Conservation (phyloP, 2,888 invertebrate genomes). For the Odontomyia ornata region DNA sequence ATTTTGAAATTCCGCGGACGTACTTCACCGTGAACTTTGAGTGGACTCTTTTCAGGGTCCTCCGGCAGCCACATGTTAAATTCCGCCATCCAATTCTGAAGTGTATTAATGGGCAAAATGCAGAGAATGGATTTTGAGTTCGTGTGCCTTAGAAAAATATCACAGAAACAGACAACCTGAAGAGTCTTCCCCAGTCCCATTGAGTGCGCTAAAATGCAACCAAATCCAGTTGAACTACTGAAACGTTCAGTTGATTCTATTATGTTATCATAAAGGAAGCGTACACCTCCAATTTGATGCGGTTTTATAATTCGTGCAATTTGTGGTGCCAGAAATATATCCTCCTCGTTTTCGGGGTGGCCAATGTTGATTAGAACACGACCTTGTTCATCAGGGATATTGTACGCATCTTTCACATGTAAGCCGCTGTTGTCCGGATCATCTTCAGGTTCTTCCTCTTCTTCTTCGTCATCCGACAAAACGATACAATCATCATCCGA, state of each 20-base stretch:
- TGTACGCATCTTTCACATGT: constrained; percentile 92
- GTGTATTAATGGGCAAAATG: constrained; percentile 98
- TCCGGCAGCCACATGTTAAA: constrained; percentile 97
- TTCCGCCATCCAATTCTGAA: constrained; percentile 97
- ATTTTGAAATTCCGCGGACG: constrained; percentile 85
- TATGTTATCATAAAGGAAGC: constrained; percentile 96
- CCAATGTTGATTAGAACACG: constrained; percentile 93
- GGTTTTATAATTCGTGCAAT: constrained; percentile 92
- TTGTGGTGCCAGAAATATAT: constrained; percentile 91
- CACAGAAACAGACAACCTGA: constrained; percentile 94
- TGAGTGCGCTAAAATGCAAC: constrained; percentile 97
- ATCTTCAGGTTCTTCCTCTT: constrained; percentile 81
- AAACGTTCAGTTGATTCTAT: constrained; percentile 92
- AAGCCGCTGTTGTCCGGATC: constrained; percentile 92
- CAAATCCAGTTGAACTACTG: constrained; percentile 89
- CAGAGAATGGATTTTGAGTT: constrained; percentile 88
- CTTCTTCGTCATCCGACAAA: constrained; percentile 82
- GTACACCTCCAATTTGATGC: constrained; percentile 95
- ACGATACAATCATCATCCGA: constrained; percentile 88
- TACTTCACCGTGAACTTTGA: constrained; percentile 73
- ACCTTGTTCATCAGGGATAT: constrained; percentile 90
- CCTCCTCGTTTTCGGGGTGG: constrained; percentile 88
- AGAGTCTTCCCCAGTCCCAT: constrained; percentile 99
- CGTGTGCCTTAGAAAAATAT: constrained; percentile 93
- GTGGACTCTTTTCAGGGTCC: constrained; percentile 69